A percentile compares a stretch with the other conserved stretches of the same genome.
phyloP scores from a whole-genome alignment of 2,797 vertebrate genomes.

The Threskiornis aethiopicus region DNA sequence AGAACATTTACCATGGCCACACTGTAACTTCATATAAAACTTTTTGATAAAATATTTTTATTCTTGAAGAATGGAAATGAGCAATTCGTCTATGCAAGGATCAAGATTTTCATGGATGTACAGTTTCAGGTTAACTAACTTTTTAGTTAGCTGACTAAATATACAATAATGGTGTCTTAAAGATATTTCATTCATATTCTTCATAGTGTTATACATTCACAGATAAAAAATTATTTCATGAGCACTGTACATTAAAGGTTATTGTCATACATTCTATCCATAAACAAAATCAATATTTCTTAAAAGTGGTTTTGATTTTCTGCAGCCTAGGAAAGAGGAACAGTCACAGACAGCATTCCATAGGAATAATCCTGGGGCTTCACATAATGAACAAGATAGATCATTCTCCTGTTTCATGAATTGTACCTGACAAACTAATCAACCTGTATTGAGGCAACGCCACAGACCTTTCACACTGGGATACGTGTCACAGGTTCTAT shows the following conservation, averaged over 20 bases:
- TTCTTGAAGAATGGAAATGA: neutral
- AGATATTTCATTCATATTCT: neutral
- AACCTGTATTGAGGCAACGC: neutral
- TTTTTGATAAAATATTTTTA: neutral
- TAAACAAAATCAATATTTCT: neutral
- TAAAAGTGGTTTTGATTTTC: neutral
- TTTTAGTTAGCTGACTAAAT: neutral
- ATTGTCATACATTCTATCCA: neutral
- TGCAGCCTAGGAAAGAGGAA: neutral
- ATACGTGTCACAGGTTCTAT: neutral
- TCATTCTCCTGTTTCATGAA: neutral
- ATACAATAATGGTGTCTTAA: neutral
- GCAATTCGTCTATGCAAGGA: neutral
- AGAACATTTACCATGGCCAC: neutral
- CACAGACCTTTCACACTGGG: neutral
- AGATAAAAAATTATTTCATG: neutral
- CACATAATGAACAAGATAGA: neutral
- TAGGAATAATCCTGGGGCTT: neutral
- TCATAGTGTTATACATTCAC: neutral
- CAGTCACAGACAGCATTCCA: neutral
- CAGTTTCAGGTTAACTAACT: neutral
- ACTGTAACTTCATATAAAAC: neutral
- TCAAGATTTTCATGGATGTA: neutral
- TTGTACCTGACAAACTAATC: neutral
- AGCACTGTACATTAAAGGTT: neutral